Evolutionary conservation across 2,888 invertebrate genomes (phyloP).

Genomic region (Acleris emargana): DNA sequence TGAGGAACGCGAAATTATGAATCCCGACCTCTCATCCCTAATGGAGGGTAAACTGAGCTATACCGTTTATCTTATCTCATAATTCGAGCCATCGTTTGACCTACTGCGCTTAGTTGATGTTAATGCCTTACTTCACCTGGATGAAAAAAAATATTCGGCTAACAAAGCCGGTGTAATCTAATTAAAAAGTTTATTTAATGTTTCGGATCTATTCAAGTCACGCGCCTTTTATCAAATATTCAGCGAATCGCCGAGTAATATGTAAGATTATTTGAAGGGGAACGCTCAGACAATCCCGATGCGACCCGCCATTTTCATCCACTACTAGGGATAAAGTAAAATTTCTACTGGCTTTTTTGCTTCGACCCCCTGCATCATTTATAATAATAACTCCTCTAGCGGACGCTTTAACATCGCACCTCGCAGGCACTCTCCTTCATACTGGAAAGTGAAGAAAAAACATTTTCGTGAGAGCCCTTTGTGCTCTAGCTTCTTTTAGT

Average conservation of each 20-base stretch:
- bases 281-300: constrained; percentile 42
- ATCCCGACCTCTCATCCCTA: constrained; percentile 56
- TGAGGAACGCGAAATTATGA: constrained; percentile 66
- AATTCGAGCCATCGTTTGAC: constrained; percentile 52
- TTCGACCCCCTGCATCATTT: constrained; percentile 66
- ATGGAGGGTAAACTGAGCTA: constrained; percentile 51
- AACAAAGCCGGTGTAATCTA: constrained; percentile 18
- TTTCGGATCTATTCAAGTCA: constrained; percentile 45
- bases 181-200: constrained; percentile 33
- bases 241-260: constrained; percentile 51
- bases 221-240: constrained; percentile 55
- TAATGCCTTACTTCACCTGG: constrained; percentile 20
- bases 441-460: constrained; percentile 52
- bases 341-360: constrained; percentile 49
- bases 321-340: constrained; percentile 46
- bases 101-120: constrained; percentile 33
- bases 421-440: constrained; percentile 58
- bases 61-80: constrained; percentile 46
- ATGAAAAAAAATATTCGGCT: neutral
- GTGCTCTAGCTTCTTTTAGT: constrained; percentile 53
- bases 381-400: constrained; percentile 67
- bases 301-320: constrained; percentile 54
- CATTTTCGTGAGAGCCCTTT: constrained; percentile 56
- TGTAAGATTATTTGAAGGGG: constrained; percentile 51
- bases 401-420: constrained; percentile 66